Evolutionary conservation across 2,113 vertebrate genomes (phyloP), one percentile per base, ranked within the genome.

Genomic region (Dissostichus mawsoni): DNA sequence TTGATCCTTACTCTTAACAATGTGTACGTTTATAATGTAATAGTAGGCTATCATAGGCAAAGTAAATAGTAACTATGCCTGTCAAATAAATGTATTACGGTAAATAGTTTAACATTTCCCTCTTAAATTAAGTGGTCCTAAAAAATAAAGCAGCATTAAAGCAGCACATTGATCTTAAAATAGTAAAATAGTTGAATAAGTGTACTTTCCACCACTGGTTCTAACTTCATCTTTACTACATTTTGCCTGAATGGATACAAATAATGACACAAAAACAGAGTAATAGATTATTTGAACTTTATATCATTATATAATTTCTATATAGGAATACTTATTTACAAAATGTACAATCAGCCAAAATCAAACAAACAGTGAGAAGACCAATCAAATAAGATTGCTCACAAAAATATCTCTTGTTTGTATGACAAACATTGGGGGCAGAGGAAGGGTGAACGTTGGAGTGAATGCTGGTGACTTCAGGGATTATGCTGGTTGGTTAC

Each of bases 331-430:
- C 63, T 86, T 8, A 90, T 94, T 91, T 95, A 95, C 94, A 95
- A 93, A 93, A 94, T 95, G 76, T 94, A 96, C 93, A 95, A 89
- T 89, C 86, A 93, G 75, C 80, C 84, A 78, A 79, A 90, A 90
- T 91, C 89, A 93, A 89, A 92, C 80, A 89, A 87, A 86, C 81
- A 87, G 84, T 85, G 85, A 92, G 80, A 83, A 51, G 72, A 91
- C 82, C 83, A 84, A 90, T 88, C 69, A 82, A 84, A 87, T 82
- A 73, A 73, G 80, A 88, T 87, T 78, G 82, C 80, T 82, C 87
- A 84, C 74, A 82, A 82, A 90, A 81, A 87, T 83, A 90, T 90
- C 70, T 83, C 64, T 89, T 63, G 90, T 92, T 91, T 94, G 92
- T 92, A 92, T 94, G 89, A 95, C 92, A 94, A 93, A 93, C 91